A percentile compares a stretch with the other conserved stretches of the same genome.
phyloP scores from a whole-genome alignment of 2,113 vertebrate genomes.

The Phaethon lepturus region DNA sequence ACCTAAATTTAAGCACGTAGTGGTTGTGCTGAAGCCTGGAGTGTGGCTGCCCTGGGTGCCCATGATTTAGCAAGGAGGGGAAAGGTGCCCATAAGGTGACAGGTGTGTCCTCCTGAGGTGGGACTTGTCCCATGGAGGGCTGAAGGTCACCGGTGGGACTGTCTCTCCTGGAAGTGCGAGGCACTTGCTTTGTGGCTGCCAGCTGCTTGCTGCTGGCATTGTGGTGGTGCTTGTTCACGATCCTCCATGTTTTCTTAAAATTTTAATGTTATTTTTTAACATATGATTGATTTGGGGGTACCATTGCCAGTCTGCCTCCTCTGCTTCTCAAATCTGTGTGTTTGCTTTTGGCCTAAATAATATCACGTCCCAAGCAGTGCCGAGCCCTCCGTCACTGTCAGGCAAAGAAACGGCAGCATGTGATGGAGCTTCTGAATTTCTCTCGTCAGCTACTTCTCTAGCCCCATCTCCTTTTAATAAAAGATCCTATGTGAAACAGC shows the following conservation, averaged over 20 bases:
- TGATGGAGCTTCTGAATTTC: background rate
- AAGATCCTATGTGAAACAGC: background rate
- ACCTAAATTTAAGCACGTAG: background rate
- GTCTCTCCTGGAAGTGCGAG: background rate
- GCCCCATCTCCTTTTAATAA: background rate
- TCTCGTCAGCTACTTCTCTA: background rate
- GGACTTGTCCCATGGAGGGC: background rate
- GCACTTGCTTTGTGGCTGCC: background rate
- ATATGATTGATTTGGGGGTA: background rate
- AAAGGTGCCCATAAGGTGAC: background rate
- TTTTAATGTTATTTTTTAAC: background rate
- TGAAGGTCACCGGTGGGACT: background rate
- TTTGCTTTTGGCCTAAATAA: background rate
- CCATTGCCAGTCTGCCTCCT: background rate
- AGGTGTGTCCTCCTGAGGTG: background rate
- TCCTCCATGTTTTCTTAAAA: background rate
- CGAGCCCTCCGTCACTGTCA: background rate
- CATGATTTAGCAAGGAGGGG: background rate
- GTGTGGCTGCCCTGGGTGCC: background rate
- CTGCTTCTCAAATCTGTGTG: background rate
- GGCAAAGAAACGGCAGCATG: background rate
- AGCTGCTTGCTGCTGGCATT: background rate
- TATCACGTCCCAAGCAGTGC: background rate
- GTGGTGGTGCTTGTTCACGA: background rate
- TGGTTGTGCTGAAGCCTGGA: background rate